Conservation (phyloP, 2,797 vertebrate species). For the Poecilia picta region DNA sequence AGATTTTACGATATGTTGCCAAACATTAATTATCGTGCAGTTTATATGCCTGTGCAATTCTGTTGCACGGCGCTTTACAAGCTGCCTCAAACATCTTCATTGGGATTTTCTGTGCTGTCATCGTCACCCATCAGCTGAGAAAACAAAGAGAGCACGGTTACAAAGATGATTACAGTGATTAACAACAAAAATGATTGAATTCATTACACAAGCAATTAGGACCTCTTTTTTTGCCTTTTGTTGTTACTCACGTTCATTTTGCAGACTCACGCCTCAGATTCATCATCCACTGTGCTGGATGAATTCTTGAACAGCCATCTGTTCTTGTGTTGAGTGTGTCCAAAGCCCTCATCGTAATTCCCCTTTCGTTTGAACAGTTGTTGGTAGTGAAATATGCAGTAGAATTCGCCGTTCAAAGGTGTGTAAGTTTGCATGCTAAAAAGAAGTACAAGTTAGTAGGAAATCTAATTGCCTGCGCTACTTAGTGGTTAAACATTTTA, state of each 20-base stretch:
- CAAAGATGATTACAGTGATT: neutral
- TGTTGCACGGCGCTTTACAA: neutral
- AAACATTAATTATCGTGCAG: slow-evolving; percentile 12
- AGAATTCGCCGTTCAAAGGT: slow-evolving; percentile 80
- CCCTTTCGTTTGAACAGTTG: slow-evolving; percentile 81
- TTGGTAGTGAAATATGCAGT: slow-evolving; percentile 88
- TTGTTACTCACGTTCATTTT: slow-evolving; percentile 34
- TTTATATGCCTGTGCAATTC: neutral
- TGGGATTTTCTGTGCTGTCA: slow-evolving; percentile 16
- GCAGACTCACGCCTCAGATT: slow-evolving; percentile 53
- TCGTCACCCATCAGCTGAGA: slow-evolving; percentile 32
- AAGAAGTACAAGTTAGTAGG: slow-evolving; percentile 56
- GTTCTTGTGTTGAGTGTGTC: slow-evolving; percentile 77
- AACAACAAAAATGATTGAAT: neutral
- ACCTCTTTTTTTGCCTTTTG: neutral
- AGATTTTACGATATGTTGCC: neutral
- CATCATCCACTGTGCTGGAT: slow-evolving; percentile 2
- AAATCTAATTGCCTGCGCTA: neutral
- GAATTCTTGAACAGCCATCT: slow-evolving; percentile 66
- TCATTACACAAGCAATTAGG: neutral
- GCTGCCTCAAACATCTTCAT: slow-evolving; percentile 27
- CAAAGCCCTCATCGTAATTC: slow-evolving; percentile 84
- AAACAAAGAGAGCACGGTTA: slow-evolving; percentile 22
- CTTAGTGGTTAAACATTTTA: neutral
- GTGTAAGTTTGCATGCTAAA: slow-evolving; percentile 84